Evolutionary conservation across 1,140 invertebrate genomes (phyloP).

Genomic region (Bombus huntii): DNA sequence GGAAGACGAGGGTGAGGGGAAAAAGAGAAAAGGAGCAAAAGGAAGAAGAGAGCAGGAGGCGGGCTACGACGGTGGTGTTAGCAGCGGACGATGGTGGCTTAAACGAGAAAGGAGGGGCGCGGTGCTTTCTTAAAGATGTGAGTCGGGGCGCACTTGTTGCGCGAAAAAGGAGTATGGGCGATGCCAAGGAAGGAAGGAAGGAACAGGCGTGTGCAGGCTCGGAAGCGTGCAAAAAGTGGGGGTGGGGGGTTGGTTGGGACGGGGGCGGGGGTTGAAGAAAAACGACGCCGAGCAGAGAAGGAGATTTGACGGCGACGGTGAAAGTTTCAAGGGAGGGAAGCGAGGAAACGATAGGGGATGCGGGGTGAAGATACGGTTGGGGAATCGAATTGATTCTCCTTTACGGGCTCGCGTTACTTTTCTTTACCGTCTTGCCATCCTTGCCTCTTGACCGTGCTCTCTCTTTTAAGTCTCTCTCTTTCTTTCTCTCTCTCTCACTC

Average conservation of each 20-base stretch:
- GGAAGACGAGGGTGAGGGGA: neutral
- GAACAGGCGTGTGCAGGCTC: conserved; percentile 52
- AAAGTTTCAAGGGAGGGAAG: conserved; percentile 50
- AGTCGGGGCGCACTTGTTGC: conserved; percentile 80
- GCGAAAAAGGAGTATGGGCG: conserved; percentile 69
- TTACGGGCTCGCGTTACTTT: conserved; percentile 77
- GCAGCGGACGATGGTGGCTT: conserved; percentile 45
- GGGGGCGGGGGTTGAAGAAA: conserved; percentile 48
- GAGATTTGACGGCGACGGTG: conserved; percentile 37
- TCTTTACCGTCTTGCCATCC: conserved; percentile 69
- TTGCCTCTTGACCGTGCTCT: conserved; percentile 71
- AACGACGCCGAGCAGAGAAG: conserved; percentile 41
- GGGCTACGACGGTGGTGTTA: conserved; percentile 26
- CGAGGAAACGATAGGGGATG: conserved; percentile 69
- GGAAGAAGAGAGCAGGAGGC: conserved; percentile 12
- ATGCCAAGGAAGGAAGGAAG: conserved; percentile 65
- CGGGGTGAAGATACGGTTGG: conserved; percentile 56
- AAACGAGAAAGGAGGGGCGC: conserved; percentile 40
- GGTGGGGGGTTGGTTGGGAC: conserved; percentile 8
- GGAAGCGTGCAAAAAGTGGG: conserved; percentile 38
- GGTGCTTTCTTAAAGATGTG: conserved; percentile 81
- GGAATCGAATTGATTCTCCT: conserved; percentile 82
- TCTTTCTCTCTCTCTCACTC: neutral
- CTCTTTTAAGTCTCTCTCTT: neutral
- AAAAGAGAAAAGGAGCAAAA: conserved; percentile 8